phyloP scores from a whole-genome alignment of 2,888 invertebrate genomes.

The Cinara cedri region DNA sequence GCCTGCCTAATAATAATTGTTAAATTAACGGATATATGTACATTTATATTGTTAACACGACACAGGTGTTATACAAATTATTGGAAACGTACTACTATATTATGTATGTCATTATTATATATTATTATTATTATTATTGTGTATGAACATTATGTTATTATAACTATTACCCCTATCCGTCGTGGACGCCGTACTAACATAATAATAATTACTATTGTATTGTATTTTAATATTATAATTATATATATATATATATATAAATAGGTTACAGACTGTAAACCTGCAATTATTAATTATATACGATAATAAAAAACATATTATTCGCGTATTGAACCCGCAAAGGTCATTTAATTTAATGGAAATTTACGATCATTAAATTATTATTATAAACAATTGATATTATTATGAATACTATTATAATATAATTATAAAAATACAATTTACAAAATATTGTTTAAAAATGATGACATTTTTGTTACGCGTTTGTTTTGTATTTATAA shows the following conservation, averaged over 20 bases:
- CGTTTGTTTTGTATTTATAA: conserved; percentile 38
- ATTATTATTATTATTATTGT: conserved; percentile 11
- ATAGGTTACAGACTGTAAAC: too few species aligned
- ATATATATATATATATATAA: too few species aligned
- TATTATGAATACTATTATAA: conserved; percentile 5
- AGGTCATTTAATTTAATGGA: conserved; percentile 23
- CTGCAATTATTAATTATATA: too few species aligned
- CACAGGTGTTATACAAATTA: too few species aligned
- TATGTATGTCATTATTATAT: background rate
- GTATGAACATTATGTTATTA: background rate
- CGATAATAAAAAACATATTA: too few species aligned
- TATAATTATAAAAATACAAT: background rate
- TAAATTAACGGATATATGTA: too few species aligned
- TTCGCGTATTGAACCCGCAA: background rate
- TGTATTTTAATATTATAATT: conserved; percentile 36
- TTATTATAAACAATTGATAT: conserved; percentile 16
- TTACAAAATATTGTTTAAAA: conserved; percentile 17
- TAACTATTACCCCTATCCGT: too few species aligned
- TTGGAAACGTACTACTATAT: background rate
- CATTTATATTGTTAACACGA: too few species aligned
- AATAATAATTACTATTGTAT: too few species aligned
- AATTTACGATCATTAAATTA: conserved; percentile 12
- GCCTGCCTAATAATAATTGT: too few species aligned
- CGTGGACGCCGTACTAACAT: background rate
- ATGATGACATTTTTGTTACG: conserved; percentile 27